Base-by-base conservation (phyloP, 2,797 vertebrate genomes). In the Ibycter americanus region DNA sequence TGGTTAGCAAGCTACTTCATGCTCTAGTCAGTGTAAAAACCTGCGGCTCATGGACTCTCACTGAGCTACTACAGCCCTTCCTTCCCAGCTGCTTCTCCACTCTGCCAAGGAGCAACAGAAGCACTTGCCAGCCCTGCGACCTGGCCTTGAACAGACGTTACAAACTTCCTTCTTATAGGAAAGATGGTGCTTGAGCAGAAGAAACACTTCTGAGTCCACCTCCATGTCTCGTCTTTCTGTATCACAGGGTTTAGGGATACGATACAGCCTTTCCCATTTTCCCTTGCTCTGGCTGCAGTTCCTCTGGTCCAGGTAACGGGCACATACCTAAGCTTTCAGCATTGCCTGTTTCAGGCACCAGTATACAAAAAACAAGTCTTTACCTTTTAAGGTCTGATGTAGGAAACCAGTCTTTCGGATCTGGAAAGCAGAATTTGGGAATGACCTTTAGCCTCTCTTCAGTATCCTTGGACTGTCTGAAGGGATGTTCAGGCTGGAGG, bases 391-490 rank as follows among this genome's bases (percentile, higher is more conserved):
- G 98, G 84, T 99, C 98, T 52, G 98, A 98, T n/a, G 99, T 98
- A 56, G 99, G 99, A 73, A 98, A 98, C 99, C 99, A 99, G 96
- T 99, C 99, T 90, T 98, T 98, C 32, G 98, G 98, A 97, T 99
- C 99, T 5, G 99, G 99, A 97, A 99, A 99, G 97, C 99, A 99
- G 98, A 99, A 99, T 90, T 98, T 99, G 13, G 99, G 99, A 96
- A 99, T 99, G 95, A 99, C 99, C 97, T 98, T 99, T 55, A 99
- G 98, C 87, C 99, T 98, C 93, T 99, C 99, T 92, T 99, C 99
- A 5, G 99, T 99, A 83, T 99, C 99, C 96, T 97, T 99, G 54
- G 99, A 99, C 49, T 99, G 97, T 80, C 98, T 98, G 66, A 99
- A 98, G 21, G 98, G 98, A 97, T 99, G 99, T 91, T 99, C 99